Conservation (phyloP, 2,113 vertebrate genomes). For the Rhombomys opimus region DNA sequence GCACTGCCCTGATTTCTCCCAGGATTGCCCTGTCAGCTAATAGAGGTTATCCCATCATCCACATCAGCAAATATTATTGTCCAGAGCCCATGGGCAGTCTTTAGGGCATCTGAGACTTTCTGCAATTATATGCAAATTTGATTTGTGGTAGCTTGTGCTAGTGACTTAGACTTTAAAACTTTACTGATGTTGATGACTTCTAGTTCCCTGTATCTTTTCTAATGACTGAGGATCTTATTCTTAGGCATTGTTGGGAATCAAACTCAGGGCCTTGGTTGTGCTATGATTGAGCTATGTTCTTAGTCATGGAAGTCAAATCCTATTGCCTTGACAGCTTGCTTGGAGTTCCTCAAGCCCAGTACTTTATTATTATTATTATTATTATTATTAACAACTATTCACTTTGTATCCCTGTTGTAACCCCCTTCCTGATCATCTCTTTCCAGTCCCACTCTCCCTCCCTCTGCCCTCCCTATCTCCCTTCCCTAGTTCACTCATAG, state of each 20-base stretch:
- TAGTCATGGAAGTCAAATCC: neutral
- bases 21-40: neutral
- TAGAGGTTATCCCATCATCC: neutral
- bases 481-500: too few species aligned
- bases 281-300: neutral
- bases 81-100: neutral
- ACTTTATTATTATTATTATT: too few species aligned
- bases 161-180: neutral
- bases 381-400: too few species aligned
- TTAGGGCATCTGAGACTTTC: neutral
- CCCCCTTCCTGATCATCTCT: too few species aligned
- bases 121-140: neutral
- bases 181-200: neutral
- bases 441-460: too few species aligned
- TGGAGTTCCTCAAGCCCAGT: neutral
- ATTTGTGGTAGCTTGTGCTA: neutral
- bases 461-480: too few species aligned
- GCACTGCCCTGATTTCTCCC: neutral
- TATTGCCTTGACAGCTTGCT: rapidly evolving
- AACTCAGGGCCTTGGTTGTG: neutral
- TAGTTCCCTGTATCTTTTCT: neutral
- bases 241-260: neutral
- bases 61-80: neutral
- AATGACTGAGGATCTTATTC: neutral
- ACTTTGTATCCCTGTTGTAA: too few species aligned